Conservation (phyloP, 2,888 invertebrate species). For the Caenorhabditis sinica region DNA sequence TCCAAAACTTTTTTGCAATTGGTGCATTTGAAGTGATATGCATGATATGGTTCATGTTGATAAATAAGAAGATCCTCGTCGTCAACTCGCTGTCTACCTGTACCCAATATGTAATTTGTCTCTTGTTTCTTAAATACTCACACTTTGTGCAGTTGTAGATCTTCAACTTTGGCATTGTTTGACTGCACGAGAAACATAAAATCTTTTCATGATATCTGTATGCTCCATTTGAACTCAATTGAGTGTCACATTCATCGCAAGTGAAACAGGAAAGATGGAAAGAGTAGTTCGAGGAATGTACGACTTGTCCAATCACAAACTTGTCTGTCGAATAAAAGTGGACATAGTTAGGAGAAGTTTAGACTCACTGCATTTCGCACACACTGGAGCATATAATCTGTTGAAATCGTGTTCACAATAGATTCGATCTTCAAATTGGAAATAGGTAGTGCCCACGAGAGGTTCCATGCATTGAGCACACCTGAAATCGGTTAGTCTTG, state of each 20-base stretch:
- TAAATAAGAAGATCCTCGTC: conserved; percentile 64
- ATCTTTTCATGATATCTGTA: conserved; percentile 35
- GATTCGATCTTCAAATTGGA: conserved; percentile 92
- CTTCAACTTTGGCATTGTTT: conserved; percentile 53
- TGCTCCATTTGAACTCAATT: conserved; percentile 53
- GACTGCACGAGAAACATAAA: conserved; percentile 67
- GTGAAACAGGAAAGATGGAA: conserved; percentile 72
- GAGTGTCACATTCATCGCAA: conserved; percentile 64
- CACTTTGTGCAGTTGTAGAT: conserved; percentile 71
- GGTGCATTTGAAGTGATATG: conserved; percentile 73
- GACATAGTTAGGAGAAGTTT: background rate
- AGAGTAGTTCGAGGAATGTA: conserved; percentile 59
- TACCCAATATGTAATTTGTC: background rate
- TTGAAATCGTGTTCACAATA: conserved; percentile 75
- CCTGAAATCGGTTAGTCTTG: conserved; percentile 84
- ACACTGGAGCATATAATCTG: conserved; percentile 72
- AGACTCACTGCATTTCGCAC: conserved; percentile 69
- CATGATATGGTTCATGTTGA: conserved; percentile 66
- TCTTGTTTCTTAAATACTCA: conserved; percentile 13
- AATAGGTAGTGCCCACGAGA: conserved; percentile 97
- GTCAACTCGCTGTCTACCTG: conserved; percentile 67
- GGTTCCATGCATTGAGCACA: conserved; percentile 99
- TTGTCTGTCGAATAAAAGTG: conserved; percentile 38
- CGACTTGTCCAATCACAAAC: conserved; percentile 68
- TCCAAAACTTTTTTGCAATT: conserved; percentile 66